Conservation (phyloP, 2,888 invertebrate genomes). For the Emmelina monodactyla region DNA sequence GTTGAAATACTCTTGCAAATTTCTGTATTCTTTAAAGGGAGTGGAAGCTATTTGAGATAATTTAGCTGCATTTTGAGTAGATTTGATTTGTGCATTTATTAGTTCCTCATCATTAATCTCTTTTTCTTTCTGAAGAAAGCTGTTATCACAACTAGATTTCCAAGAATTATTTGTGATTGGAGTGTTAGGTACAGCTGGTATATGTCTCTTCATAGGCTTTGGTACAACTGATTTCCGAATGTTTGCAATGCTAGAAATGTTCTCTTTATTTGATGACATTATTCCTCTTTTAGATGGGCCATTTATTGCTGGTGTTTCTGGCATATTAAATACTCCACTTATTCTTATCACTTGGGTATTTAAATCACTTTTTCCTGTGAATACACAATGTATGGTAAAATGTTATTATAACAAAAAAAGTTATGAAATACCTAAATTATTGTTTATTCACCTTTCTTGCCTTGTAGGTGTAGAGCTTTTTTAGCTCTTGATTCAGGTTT, state of each 20-base stretch:
- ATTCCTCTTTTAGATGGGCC: constrained; percentile 24
- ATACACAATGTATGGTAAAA: background rate
- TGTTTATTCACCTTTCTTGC: constrained; percentile 20
- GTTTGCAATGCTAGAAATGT: constrained; percentile 20
- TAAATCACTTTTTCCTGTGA: constrained; percentile 9
- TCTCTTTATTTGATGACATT: constrained; percentile 38
- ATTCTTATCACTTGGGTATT: constrained; percentile 32
- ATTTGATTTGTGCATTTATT: constrained; percentile 23
- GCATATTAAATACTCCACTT: constrained; percentile 42
- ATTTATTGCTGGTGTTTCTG: constrained; percentile 33
- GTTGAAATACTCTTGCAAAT: constrained; percentile 36
- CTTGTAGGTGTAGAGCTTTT: constrained; percentile 29
- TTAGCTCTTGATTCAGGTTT: constrained; percentile 34
- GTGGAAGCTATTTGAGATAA: constrained; percentile 41
- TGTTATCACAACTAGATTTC: constrained; percentile 42
- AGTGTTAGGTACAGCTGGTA: constrained; percentile 21
- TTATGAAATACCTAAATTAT: background rate
- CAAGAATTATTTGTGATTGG: constrained; percentile 38
- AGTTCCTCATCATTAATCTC: constrained; percentile 39
- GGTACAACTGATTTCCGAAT: constrained; percentile 15
- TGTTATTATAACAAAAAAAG: constrained; percentile 4
- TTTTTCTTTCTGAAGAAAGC: constrained; percentile 46
- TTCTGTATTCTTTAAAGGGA: constrained; percentile 44
- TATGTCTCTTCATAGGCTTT: constrained; percentile 14
- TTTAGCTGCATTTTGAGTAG: constrained; percentile 34